phyloP scores from a whole-genome alignment of 2,797 vertebrate genomes.

The Enteromius treurensis region DNA sequence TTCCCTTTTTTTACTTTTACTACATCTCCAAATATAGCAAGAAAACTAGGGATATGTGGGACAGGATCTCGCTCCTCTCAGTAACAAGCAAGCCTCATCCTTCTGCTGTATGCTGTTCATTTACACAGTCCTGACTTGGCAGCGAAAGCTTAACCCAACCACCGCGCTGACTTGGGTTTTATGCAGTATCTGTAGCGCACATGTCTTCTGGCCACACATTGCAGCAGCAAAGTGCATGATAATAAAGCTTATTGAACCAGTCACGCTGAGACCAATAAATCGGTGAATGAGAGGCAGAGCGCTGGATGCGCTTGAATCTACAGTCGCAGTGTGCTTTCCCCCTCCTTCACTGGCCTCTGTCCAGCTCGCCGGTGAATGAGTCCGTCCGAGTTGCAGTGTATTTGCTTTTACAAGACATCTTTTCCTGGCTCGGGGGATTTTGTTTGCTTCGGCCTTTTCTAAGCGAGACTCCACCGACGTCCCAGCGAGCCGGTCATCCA shows the following conservation, averaged over 20 bases:
- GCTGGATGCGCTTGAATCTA: slow-evolving; percentile 44
- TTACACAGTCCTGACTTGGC: slow-evolving; percentile 8
- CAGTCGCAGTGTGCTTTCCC: slow-evolving; percentile 42
- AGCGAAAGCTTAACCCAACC: not conserved
- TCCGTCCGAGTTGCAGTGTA: slow-evolving; percentile 11
- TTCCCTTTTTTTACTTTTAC: slow-evolving; percentile 25
- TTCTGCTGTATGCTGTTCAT: not conserved
- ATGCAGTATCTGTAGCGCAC: slow-evolving; percentile 1
- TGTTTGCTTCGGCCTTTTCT: slow-evolving; percentile 6
- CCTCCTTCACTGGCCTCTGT: not conserved
- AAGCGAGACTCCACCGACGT: slow-evolving; percentile 1
- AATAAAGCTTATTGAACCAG: slow-evolving; percentile 46
- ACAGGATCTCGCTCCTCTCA: slow-evolving; percentile 40
- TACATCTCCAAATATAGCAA: slow-evolving; percentile 56
- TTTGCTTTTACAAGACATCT: slow-evolving; percentile 29
- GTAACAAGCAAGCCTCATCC: slow-evolving; percentile 37
- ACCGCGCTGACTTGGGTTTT: not conserved
- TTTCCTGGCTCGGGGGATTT: slow-evolving; percentile 29
- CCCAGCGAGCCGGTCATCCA: slow-evolving; percentile 12
- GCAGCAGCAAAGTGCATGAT: slow-evolving; percentile 43
- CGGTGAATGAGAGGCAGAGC: slow-evolving; percentile 33
- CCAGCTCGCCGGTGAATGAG: slow-evolving; percentile 35
- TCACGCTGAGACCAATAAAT: slow-evolving; percentile 47
- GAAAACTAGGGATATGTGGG: slow-evolving; percentile 48
- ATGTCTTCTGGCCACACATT: slow-evolving; percentile 30